These are phyloP conservation scores for Artibeus lituratus DNA, from an alignment of 2,797 vertebrate species.

Conservation along the genomic window DNA sequence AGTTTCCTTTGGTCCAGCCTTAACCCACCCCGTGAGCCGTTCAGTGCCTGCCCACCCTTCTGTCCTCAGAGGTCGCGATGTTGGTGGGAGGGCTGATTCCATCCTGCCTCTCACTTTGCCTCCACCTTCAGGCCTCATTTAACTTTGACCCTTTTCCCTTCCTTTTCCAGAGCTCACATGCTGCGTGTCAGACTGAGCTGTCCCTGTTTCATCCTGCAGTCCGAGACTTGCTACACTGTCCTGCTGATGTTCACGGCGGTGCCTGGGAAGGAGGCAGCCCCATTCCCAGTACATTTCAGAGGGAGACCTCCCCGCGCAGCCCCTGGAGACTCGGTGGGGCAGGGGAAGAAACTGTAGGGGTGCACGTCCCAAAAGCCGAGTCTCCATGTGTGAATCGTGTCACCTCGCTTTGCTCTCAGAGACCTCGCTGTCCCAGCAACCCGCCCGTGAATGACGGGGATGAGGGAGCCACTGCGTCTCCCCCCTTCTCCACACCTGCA, in stretches of 20 bases:
- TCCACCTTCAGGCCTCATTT: neutral
- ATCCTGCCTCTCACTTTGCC: neutral
- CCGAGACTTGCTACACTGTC: slow-evolving; percentile 50
- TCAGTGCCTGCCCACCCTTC: neutral
- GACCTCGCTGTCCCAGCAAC: neutral
- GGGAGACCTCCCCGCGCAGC: neutral
- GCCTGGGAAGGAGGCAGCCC: slow-evolving; percentile 43
- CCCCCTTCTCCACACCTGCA: neutral
- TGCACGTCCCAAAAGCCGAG: neutral
- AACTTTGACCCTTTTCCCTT: slow-evolving; percentile 19
- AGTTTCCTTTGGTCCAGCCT: neutral
- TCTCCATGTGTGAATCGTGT: slow-evolving; percentile 36
- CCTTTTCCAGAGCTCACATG: slow-evolving; percentile 63
- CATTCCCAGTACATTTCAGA: neutral
- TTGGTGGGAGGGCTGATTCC: neutral
- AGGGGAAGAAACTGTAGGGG: slow-evolving; percentile 27
- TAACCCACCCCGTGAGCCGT: neutral
- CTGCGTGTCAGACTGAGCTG: slow-evolving; percentile 71
- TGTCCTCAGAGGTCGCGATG: neutral
- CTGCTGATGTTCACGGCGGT: slow-evolving; percentile 37
- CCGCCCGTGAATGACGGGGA: neutral
- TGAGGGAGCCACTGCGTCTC: neutral
- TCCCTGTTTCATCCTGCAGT: slow-evolving; percentile 28
- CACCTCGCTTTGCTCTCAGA: slow-evolving; percentile 22
- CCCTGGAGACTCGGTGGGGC: neutral